Base-by-base conservation (phyloP, 1,140 invertebrate species). In the Mycetomoellerius zeteki region DNA sequence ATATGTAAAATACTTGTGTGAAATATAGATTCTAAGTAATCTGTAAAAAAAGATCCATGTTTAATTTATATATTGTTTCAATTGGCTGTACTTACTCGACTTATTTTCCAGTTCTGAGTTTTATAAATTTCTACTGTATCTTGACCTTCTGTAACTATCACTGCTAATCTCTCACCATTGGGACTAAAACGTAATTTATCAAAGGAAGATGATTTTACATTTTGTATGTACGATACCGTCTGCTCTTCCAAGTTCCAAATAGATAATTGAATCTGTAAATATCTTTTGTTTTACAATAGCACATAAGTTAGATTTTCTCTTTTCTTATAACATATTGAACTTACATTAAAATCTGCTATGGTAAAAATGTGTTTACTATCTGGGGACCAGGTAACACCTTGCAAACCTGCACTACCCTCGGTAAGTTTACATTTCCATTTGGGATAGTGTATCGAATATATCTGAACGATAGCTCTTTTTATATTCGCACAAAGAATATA, bases 351-450 rank as follows among this genome's bases (percentile, higher is more conserved):
- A 89, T 95, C 94, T 81, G 93, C 91, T 43, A 91, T 75, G 2
- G 92, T 94, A 12, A 94, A 77, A 60, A 95, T 91, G 30, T 93
- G 85, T 90, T 89, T 94, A 77, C 90, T 93, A 78, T 95, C 93
- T 14, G 93, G 93, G 21, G 91, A 77, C 94, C 95, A 95, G 19
- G 73, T 90, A 76, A 93, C 91, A 58, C 73, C 92, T 88, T 94
- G 92, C 67, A 95, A 88, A 33, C 94, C 95, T 33, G 85, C 86
- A 78, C 94, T 95, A 14, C 95, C 94, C 91, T 93, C 92, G 0
- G 58, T 91, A 24, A 95, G 85, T 91, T 94, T 94, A 67, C 91
- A 95, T 91, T 94, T 93, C 94, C 94, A 95, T 58, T 94, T 90
- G 14, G 92, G 91, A 89, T 91, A 89, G 65, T 78, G 43, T 12